These are phyloP conservation scores for Drosophila ambigua DNA, from an alignment of 1,140 invertebrate species.

Conservation along the genomic window DNA sequence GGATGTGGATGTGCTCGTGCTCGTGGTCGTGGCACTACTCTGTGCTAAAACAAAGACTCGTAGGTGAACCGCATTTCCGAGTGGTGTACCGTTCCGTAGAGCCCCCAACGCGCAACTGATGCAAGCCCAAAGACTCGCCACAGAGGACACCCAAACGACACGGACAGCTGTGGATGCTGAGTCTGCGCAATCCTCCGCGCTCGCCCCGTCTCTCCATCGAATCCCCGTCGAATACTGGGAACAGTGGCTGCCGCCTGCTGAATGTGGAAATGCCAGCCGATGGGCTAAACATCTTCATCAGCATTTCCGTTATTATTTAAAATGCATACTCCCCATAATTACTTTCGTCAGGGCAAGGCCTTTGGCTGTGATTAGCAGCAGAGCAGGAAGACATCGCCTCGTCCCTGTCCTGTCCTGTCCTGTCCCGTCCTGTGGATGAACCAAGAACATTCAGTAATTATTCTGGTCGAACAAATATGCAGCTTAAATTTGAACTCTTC, in stretches of 20 bases:
- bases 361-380: slow-evolving; percentile 31
- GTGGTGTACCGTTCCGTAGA: slow-evolving; percentile 41
- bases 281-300: slow-evolving; percentile 18
- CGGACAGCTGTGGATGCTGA: slow-evolving; percentile 50
- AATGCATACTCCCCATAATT: slow-evolving; percentile 42
- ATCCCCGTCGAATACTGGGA: slow-evolving; percentile 26
- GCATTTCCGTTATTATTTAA: slow-evolving; percentile 46
- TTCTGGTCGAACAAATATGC: no score
- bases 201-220: background rate
- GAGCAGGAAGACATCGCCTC: slow-evolving; percentile 12
- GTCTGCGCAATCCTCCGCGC: slow-evolving; percentile 36
- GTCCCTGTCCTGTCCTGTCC: background rate
- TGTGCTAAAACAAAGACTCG: slow-evolving; percentile 11
- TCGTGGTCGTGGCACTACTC: background rate
- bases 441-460: no score
- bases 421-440: no score
- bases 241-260: slow-evolving; percentile 7
- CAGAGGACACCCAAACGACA: slow-evolving; percentile 1
- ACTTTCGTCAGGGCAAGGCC: slow-evolving; percentile 23
- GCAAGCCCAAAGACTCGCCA: slow-evolving; percentile 6
- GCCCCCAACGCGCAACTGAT: slow-evolving; percentile 48
- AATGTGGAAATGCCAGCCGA: slow-evolving; percentile 17
- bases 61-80: slow-evolving; percentile 33
- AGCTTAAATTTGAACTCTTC: no score
- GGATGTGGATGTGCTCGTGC: no score